Base-by-base conservation (phyloP, 2,888 invertebrate species). In the Sylvicola fuscatus region DNA sequence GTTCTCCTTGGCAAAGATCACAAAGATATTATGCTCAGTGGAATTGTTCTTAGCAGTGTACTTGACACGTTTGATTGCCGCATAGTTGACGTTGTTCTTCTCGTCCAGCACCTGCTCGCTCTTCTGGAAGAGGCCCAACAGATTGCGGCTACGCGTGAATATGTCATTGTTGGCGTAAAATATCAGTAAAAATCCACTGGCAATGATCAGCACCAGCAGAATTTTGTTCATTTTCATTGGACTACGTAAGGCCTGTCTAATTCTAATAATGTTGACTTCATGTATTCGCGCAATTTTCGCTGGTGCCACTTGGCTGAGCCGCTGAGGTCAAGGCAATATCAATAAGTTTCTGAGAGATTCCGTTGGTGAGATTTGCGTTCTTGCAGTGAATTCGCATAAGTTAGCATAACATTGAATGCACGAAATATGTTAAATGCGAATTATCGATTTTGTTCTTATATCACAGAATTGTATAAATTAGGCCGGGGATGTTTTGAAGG, bases 1-100 rank as follows among this genome's bases (percentile, higher is more conserved):
- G 40, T 55, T 56, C 26, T 55, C 55, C 41, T 52, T 51, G 4
- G 56, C 54, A 36, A 56, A 56, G 21, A 56, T 56, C 14, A 56
- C 52, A 41, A 56, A 56, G 33, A 56, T 54, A 36, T 56, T 56
- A 37, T 54, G 54, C 31, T 56, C 52, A 27, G 52, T 40, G 14
- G 17, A 21, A 35, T 44, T 44, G 8, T 8, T 21, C 14, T 33
- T 37, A 21, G 40, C 40, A 5, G 30, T 27, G 30, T 44, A 44
- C 38, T 41, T 41, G 14, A 41, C 33, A 14, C 40, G 38, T 37
- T 40, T 40, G 12, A 43, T 41, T 32, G 41, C 13, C 3, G 36
- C 14, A 15, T 17, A 31, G 31, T 32, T 8, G 35, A 13, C 15
- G 17, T 21, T 8, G 12, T 15, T 26, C 12, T 34, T 14, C 6